A percentile compares a stretch with the other conserved stretches of the same genome.
Conservation (phyloP, 2,888 invertebrate genomes). For the Pomacea canaliculata region DNA sequence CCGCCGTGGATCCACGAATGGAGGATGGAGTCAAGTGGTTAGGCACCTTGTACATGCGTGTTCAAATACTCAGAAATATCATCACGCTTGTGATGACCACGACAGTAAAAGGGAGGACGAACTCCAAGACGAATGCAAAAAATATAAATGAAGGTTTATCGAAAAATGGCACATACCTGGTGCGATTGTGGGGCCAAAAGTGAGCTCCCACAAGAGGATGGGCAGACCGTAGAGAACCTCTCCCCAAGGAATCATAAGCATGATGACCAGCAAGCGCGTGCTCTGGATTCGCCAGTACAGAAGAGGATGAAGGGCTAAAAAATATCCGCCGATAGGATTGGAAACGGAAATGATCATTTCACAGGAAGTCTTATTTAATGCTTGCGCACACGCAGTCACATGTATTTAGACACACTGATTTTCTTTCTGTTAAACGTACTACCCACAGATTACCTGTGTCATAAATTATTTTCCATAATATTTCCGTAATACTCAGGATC, state of each 20-base stretch:
- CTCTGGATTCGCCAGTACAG: conserved; percentile 39
- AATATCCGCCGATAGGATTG: neutral
- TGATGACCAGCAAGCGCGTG: conserved; percentile 29
- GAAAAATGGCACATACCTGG: conserved; percentile 38
- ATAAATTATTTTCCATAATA: too few species aligned
- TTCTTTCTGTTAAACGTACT: too few species aligned
- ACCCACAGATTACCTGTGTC: too few species aligned
- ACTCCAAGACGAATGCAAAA: conserved; percentile 44
- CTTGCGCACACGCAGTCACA: too few species aligned
- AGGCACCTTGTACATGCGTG: too few species aligned
- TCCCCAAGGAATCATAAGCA: conserved; percentile 44
- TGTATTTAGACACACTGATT: too few species aligned
- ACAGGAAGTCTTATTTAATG: too few species aligned
- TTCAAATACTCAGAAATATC: too few species aligned
- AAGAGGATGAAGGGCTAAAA: conserved; percentile 41
- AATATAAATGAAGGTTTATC: conserved; percentile 36
- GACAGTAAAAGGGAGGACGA: conserved; percentile 42
- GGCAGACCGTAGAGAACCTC: conserved; percentile 44
- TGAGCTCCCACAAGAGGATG: conserved; percentile 43
- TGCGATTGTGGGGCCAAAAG: conserved; percentile 31
- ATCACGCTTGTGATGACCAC: conserved; percentile 32
- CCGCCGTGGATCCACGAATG: too few species aligned
- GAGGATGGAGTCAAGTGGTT: too few species aligned
- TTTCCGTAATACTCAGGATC: too few species aligned
- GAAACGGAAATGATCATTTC: too few species aligned